phyloP scores from a whole-genome alignment of 1,140 invertebrate genomes.

The Formica exsecta region DNA sequence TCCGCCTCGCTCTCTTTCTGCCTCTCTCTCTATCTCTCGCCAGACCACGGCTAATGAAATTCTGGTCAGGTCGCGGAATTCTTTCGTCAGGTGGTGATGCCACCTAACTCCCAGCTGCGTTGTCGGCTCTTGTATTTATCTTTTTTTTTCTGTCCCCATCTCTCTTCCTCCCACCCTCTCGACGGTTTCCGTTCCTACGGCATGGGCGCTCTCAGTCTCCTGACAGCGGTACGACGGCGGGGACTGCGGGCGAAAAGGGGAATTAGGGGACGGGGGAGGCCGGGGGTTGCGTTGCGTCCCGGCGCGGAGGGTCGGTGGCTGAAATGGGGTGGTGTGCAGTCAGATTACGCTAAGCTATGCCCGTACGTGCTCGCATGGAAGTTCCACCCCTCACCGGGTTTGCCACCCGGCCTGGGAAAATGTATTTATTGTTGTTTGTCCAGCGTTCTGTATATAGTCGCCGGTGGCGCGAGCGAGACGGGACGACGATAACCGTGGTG shows the following conservation, averaged over 20 bases:
- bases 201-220: constrained; percentile 77
- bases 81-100: constrained; percentile 84
- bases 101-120: constrained; percentile 68
- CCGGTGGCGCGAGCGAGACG: constrained; percentile 46
- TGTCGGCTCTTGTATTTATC: constrained; percentile 63
- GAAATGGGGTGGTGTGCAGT: constrained; percentile 85
- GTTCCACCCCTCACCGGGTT: constrained; percentile 78
- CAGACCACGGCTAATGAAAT: constrained; percentile 82
- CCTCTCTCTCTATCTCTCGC: constrained; percentile 66
- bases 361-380: constrained; percentile 86
- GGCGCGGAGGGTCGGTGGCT: constrained; percentile 75
- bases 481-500: constrained; percentile 27
- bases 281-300: constrained; percentile 71
- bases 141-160: constrained; percentile 34
- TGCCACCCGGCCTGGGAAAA: constrained; percentile 81
- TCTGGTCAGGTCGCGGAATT: constrained; percentile 84
- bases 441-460: constrained; percentile 80
- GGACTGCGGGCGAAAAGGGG: constrained; percentile 28
- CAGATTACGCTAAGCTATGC: constrained; percentile 87
- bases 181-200: constrained; percentile 51
- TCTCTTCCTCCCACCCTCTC: constrained; percentile 45
- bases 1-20: constrained; percentile 65
- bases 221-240: constrained; percentile 59
- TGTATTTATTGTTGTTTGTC: constrained; percentile 87
- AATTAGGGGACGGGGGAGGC: constrained; percentile 34